Percentiles rank a stretch among this genome's conserved stretches.
Evolutionary conservation across 2,888 invertebrate genomes (phyloP).

Genomic region (Coelinius sp.): DNA sequence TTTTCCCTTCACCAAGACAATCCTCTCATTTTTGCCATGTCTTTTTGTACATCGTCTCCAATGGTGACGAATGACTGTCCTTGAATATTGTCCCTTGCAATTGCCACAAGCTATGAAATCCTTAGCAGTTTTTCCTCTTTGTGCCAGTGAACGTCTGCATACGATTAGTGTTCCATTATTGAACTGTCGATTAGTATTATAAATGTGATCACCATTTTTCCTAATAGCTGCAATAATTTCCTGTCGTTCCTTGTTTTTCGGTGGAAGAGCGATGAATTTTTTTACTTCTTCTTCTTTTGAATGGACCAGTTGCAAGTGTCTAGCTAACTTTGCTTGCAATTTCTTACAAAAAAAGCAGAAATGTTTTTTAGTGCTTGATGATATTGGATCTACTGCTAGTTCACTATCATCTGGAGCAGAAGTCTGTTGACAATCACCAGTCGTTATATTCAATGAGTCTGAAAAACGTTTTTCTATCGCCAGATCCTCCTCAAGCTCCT

Average conservation of each 20-base stretch:
- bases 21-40: constrained; percentile 27
- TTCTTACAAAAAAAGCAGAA: constrained; percentile 41
- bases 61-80: constrained; percentile 37
- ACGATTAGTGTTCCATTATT: constrained; percentile 39
- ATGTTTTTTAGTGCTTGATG: constrained; percentile 30
- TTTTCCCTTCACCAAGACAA: constrained; percentile 24
- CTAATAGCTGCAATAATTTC: constrained; percentile 32
- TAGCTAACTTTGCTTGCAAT: constrained; percentile 39
- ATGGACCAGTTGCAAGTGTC: constrained; percentile 37
- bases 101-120: constrained; percentile 40
- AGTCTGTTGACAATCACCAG: background rate
- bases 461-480: background rate
- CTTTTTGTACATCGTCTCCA: constrained; percentile 33
- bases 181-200: constrained; percentile 33
- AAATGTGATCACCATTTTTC: constrained; percentile 36
- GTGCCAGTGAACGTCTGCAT: constrained; percentile 31
- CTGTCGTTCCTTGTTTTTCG: constrained; percentile 24
- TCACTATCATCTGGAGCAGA: constrained; percentile 5
- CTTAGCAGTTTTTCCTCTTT: constrained; percentile 24
- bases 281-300: constrained; percentile 39
- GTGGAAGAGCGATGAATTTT: constrained; percentile 32
- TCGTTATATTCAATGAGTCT: background rate
- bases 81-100: constrained; percentile 38
- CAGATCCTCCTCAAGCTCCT: too few relatives aligned
- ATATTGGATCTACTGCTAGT: background rate